Conservation (phyloP, 2,797 vertebrate genomes). For the Falco novaeseelandiae region DNA sequence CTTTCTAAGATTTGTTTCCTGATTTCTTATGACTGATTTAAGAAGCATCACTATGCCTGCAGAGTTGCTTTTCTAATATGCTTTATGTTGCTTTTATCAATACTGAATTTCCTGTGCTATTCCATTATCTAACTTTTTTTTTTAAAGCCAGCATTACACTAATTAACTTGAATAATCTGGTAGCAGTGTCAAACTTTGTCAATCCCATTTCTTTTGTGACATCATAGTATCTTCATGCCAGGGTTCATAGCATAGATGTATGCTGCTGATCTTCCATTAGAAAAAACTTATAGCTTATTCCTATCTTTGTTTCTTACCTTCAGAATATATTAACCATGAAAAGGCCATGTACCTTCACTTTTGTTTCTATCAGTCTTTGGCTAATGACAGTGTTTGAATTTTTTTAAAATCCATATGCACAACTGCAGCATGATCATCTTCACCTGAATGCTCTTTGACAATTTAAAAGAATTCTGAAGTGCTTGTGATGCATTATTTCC, state of each 20-base stretch:
- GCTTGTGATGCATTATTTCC: not conserved
- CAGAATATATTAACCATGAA: not conserved
- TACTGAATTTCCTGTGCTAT: not conserved
- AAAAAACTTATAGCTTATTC: not conserved
- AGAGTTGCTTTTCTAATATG: not conserved
- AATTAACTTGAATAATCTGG: not conserved
- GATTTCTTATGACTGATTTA: not conserved
- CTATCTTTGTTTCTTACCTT: not conserved
- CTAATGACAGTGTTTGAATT: not conserved
- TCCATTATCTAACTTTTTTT: not conserved
- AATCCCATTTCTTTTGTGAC: not conserved
- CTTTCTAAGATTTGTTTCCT: not conserved
- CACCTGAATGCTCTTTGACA: not conserved
- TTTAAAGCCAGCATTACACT: not conserved
- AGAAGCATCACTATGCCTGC: fast-evolving
- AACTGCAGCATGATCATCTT: not conserved
- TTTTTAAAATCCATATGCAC: not conserved
- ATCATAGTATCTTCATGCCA: not conserved
- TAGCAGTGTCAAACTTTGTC: not conserved
- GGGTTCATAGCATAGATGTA: not conserved
- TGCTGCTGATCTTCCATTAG: not conserved
- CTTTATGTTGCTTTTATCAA: not conserved
- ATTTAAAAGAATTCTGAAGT: not conserved
- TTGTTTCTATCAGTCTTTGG: not conserved
- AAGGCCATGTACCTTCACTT: not conserved